Evolutionary conservation across 2,888 invertebrate species (phyloP).

Genomic region (Acrobasis suavella): DNA sequence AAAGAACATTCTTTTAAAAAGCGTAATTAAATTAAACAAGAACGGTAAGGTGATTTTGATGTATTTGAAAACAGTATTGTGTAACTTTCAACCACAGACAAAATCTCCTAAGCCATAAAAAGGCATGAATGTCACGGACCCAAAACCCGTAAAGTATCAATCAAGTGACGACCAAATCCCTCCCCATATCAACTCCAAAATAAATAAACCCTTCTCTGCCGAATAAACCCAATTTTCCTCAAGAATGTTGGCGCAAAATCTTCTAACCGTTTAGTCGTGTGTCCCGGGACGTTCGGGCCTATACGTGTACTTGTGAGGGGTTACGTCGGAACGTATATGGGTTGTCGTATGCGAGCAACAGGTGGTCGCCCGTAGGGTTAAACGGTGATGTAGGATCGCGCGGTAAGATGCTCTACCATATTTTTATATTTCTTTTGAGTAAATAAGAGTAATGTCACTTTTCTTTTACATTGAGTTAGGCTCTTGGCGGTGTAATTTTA

Average conservation of each 20-base stretch:
- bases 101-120: slow-evolving; percentile 17
- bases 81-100: not conserved
- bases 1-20: too few relatives aligned
- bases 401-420: slow-evolving; percentile 51
- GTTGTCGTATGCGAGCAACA: slow-evolving; percentile 75
- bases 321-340: slow-evolving; percentile 55
- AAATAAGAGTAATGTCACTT: too few relatives aligned
- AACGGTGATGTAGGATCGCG: slow-evolving; percentile 50
- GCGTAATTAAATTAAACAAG: too few relatives aligned
- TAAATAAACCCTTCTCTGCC: slow-evolving; percentile 63
- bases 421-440: slow-evolving; percentile 20
- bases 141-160: slow-evolving; percentile 23
- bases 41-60: too few relatives aligned
- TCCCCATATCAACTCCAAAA: slow-evolving; percentile 48
- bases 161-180: slow-evolving; percentile 37
- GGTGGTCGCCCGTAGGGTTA: slow-evolving; percentile 81
- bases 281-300: slow-evolving; percentile 36
- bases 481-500: too few relatives aligned
- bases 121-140: slow-evolving; percentile 2
- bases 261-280: slow-evolving; percentile 39
- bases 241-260: slow-evolving; percentile 48
- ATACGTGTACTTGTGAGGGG: slow-evolving; percentile 47
- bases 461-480: too few relatives aligned
- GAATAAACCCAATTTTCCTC: slow-evolving; percentile 72
- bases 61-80: too few relatives aligned